Evolutionary conservation across 2,888 invertebrate species (phyloP), one percentile per base, ranked within the genome.

Genomic region (Buathra laborator): DNA sequence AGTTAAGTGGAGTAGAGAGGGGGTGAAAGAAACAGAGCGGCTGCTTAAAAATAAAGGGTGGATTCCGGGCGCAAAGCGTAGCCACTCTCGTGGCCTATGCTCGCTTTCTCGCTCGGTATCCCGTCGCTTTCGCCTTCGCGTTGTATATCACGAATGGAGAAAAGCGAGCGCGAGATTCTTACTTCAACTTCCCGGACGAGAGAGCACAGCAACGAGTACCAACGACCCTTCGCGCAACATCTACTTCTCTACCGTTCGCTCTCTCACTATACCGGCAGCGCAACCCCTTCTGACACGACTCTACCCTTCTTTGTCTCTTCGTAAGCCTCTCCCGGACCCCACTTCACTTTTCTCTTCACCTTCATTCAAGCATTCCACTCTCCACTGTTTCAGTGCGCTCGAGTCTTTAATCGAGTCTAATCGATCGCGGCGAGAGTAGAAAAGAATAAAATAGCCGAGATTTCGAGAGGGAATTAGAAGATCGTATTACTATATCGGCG

Each of bases 1-100:
- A 85, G 85, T 82, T 86, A 87, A 88, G 86, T 78, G 82, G 82
- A 68, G 67, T 48, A 78, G 71, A 64, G 68, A 74, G 68, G 76
- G 79, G 70, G 72, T 10, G 78, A 51, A 37, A 43, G 53, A 72
- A 16, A 46, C 24, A 67, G 74, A 75, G 80, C 68, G 72, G 80
- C 51, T 53, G 71, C 67, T 86, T 62, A 79, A 84, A 84, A 82
- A 81, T 77, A 75, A 76, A 84, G 84, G 84, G 81, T 81, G 70
- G 48, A 81, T 75, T 75, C 70, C 48, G 48, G 37, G 75, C 59
- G 68, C 62, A 81, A 81, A 81, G 81, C 19, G 67, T 68, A 64
- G 56, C 67, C 24, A 48, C 29, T 19, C 29, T 19, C 64, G 43
- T 24, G 66, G 64, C 56, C 64, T 56, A 32, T 56, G 79, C 29